Conservation (phyloP, 2,113 vertebrate genomes). For the Pseudolaguvia tuberculata region DNA sequence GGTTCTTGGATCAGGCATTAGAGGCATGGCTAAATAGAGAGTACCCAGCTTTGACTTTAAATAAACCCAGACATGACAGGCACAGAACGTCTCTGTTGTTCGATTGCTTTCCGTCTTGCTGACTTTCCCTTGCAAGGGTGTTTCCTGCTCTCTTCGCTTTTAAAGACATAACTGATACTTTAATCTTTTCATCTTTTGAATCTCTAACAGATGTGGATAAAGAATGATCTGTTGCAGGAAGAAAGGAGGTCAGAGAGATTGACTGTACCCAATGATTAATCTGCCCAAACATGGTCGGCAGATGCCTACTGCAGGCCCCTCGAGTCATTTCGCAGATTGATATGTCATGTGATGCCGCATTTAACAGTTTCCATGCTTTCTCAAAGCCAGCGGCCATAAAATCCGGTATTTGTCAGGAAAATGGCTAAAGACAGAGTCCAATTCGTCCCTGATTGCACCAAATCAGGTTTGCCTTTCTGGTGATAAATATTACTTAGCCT, state of each 20-base stretch:
- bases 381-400: conserved; percentile 27
- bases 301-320: conserved; percentile 46
- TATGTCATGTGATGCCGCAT: conserved; percentile 32
- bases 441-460: conserved; percentile 42
- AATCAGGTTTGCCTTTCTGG: conserved; percentile 37
- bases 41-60: not conserved
- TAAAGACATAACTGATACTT: conserved; percentile 33
- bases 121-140: not conserved
- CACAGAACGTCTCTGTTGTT: not conserved
- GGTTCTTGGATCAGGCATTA: not conserved
- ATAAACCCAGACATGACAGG: conserved; percentile 5
- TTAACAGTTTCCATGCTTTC: conserved; percentile 8
- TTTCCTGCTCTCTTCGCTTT: conserved; percentile 15
- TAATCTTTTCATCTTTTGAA: conserved; percentile 47
- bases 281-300: conserved; percentile 42
- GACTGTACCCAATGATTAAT: conserved; percentile 58
- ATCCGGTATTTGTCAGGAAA: conserved; percentile 28
- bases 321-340: conserved; percentile 60
- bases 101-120: not conserved
- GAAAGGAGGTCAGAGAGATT: conserved; percentile 61
- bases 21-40: not conserved
- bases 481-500: conserved; percentile 30
- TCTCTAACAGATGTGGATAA: conserved; percentile 39
- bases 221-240: conserved; percentile 35
- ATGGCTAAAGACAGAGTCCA: conserved; percentile 23